Evolutionary conservation across 2,888 invertebrate genomes (phyloP).

Genomic region (Trichopria drosophilae): DNA sequence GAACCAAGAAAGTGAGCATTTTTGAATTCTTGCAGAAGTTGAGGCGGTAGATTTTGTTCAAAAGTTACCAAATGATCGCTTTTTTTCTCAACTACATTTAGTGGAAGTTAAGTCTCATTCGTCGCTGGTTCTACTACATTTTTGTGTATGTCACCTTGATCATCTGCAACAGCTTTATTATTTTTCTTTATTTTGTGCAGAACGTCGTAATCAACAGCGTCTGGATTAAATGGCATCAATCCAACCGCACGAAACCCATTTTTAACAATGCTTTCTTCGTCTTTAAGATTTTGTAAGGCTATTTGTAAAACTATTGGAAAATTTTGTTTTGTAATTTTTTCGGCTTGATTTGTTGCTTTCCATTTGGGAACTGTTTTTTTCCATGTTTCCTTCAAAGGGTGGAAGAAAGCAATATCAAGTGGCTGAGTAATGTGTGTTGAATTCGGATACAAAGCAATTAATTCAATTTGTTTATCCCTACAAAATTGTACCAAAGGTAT

Average conservation of each 20-base stretch:
- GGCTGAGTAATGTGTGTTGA: slow-evolving; percentile 9
- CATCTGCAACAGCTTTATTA: too few relatives aligned
- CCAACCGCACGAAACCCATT: slow-evolving; percentile 2
- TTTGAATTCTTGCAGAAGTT: too few relatives aligned
- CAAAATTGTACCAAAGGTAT: slow-evolving; percentile 10
- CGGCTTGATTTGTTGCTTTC: slow-evolving; percentile 1
- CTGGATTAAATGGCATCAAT: slow-evolving; percentile 9
- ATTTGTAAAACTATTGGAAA: neutral
- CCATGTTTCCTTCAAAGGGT: slow-evolving; percentile 10
- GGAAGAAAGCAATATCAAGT: slow-evolving; percentile 12
- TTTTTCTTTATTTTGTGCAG: slow-evolving; percentile 1
- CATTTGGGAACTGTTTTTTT: slow-evolving; percentile 3
- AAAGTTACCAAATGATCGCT: too few relatives aligned
- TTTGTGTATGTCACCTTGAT: too few relatives aligned
- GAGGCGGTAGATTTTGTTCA: too few relatives aligned
- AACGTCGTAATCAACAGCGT: slow-evolving; percentile 8
- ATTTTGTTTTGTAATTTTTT: slow-evolving; percentile 5
- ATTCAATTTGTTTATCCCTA: slow-evolving; percentile 7
- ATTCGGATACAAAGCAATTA: slow-evolving; percentile 1
- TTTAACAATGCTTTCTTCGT: neutral
- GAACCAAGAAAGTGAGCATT: too few relatives aligned
- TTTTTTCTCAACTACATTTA: too few relatives aligned
- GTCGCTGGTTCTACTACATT: too few relatives aligned
- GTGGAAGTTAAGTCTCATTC: too few relatives aligned
- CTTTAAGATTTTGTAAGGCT: slow-evolving; percentile 1